Percentiles rank a stretch among this genome's conserved stretches.
Conservation (phyloP, 2,888 invertebrate species). For the Drosophila antonietae region DNA sequence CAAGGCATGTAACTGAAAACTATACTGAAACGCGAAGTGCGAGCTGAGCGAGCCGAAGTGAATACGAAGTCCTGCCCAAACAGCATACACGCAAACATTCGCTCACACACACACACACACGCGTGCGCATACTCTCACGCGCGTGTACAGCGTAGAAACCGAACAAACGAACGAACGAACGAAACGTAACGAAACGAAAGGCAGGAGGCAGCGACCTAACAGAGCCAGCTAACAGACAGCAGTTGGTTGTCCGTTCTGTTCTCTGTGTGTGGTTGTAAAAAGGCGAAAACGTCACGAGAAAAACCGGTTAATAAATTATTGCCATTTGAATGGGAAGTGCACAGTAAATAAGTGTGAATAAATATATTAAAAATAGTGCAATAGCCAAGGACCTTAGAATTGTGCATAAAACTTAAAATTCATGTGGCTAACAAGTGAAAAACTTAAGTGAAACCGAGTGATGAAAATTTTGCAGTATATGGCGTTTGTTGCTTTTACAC, state of each 20-base stretch:
- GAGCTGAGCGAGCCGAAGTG: constrained; percentile 51
- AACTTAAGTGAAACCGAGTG: constrained; percentile 46
- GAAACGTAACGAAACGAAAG: constrained; percentile 26
- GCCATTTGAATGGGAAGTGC: constrained; percentile 69
- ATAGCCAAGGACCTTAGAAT: neutral
- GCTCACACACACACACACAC: constrained; percentile 13
- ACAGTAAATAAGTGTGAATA: constrained; percentile 69
- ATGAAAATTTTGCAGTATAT: constrained; percentile 56
- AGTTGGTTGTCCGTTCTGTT: constrained; percentile 63
- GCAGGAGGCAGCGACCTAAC: constrained; percentile 44
- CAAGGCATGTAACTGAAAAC: constrained; percentile 72
- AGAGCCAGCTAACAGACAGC: constrained; percentile 58
- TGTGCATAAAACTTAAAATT: constrained; percentile 33
- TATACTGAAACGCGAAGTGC: constrained; percentile 51
- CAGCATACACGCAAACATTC: constrained; percentile 18
- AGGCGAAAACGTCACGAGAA: constrained; percentile 77
- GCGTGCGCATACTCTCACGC: constrained; percentile 5
- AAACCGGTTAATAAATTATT: constrained; percentile 83
- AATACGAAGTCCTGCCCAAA: constrained; percentile 69
- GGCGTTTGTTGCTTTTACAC: constrained; percentile 57
- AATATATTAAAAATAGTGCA: constrained; percentile 42
- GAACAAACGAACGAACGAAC: constrained; percentile 20
- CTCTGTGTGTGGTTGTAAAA: constrained; percentile 81
- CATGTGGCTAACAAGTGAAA: constrained; percentile 41
- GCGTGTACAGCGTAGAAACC: constrained; percentile 35